Base-by-base conservation (phyloP, 2,797 vertebrate species). In the Sebastes trivittatus region DNA sequence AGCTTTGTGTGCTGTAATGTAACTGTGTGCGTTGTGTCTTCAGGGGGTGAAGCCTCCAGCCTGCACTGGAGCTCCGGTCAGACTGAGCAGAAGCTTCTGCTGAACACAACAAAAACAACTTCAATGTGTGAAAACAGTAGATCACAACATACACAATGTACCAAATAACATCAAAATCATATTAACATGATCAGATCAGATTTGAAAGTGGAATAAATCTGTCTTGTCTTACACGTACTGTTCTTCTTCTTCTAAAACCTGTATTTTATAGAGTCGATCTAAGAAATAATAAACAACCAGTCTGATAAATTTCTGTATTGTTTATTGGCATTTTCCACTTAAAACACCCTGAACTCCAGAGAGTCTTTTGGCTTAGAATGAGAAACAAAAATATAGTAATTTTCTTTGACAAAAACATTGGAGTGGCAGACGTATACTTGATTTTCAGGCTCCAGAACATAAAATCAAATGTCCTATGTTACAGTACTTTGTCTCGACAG, bases 31-130 rank as follows among this genome's bases (percentile, higher is more conserved):
- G 18, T 52, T 73, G 14, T 64, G 38, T 80, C 30, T 88, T 18
- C 80, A 98, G 97, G 97, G 97, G 6, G 25, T 93, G 56, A 97
- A 95, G 84, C 97, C 97, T 1, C 80, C 94, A 0, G 88, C 76
- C 81, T 99, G 98, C 65, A 91, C 81, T 1, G 93, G 90, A 30
- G 85, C 77, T 0, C n/a, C n/a, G 0, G 93, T 94, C 84, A 91
- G 83, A 86, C 70, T 94, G n/a, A 78, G 92, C 88, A 70, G 91
- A 89, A 87, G 89, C 49, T 89, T 93, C 82, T 95, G 94, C 81
- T 95, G 72, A 93, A 78, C 16, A 20, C 11, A 32, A 22, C 36
- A 18, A 66, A 34, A 66, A 54, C 13, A 49, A 5, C 27, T 34
- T 13, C 4, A 58, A 20, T 62, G 20, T 32, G 4, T 66, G 22